A percentile compares a stretch with the other conserved stretches of the same genome.
phyloP scores from a whole-genome alignment of 2,113 vertebrate genomes.

The Larimichthys polyactis region DNA sequence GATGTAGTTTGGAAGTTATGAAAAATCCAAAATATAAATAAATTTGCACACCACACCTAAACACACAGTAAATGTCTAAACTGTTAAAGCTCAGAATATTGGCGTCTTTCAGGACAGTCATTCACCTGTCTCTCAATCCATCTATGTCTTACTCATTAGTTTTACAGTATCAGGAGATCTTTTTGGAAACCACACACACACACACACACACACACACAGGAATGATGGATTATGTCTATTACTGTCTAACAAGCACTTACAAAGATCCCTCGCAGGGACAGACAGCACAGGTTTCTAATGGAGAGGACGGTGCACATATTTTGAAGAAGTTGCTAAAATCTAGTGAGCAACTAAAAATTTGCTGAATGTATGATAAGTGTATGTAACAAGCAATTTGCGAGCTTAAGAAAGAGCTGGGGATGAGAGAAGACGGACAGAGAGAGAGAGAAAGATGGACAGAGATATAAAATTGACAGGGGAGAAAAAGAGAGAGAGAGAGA shows the following conservation, averaged over 20 bases:
- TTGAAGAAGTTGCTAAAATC: conserved; percentile 5
- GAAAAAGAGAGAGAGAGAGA: neutral
- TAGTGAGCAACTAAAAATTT: conserved; percentile 20
- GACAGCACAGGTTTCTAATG: conserved; percentile 15
- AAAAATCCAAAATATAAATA: conserved; percentile 1
- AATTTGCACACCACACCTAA: neutral
- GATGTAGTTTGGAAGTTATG: neutral
- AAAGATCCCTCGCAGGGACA: conserved; percentile 3
- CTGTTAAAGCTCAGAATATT: conserved; percentile 32
- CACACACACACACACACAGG: neutral
- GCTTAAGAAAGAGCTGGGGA: neutral
- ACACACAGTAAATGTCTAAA: neutral
- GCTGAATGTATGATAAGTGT: neutral
- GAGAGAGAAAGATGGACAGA: conserved; percentile 10
- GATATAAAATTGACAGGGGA: conserved; percentile 1
- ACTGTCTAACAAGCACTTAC: conserved; percentile 31
- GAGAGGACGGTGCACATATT: neutral
- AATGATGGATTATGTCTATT: conserved; percentile 24
- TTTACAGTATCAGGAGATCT: conserved; percentile 8
- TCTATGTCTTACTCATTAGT: conserved; percentile 41
- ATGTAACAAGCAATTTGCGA: conserved; percentile 6
- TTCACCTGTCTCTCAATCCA: conserved; percentile 40
- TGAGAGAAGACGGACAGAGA: neutral
- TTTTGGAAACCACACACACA: neutral
- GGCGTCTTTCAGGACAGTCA: conserved; percentile 18